Evolutionary conservation across 2,888 invertebrate genomes (phyloP), one percentile per base, ranked within the genome.

Genomic region (Lottia gigantea): DNA sequence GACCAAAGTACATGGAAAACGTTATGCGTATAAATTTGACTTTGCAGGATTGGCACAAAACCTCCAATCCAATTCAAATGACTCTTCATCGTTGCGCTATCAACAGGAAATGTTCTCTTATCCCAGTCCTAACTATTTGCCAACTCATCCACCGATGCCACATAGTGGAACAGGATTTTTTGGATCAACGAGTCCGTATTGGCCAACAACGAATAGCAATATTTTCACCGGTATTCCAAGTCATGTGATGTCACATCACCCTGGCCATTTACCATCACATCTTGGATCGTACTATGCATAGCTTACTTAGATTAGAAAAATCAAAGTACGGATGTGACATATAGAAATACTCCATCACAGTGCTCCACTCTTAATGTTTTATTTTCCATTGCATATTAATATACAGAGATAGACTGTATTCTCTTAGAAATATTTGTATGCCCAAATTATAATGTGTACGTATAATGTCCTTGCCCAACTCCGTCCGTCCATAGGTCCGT

Each of bases 1-100:
- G 97, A 96, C 94, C 77, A 98, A 98, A 91, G 97, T 98, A 12
- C 97, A 97, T 88, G 97, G 97, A 70, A 98, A 97, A 89, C 91
- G 98, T 0, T 96, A 97, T 90, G 96, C 96, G 64, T 96, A 97
- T 91, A 95, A 95, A 89, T 99, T 98, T 90, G 97, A 97, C 90
- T 98, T 98, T 90, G 94, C 95, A 85, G 96, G 96, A 6, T 90
- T 97, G 85, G 94, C 95, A 91, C 94, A 95, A 68, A 86, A 85
- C 26, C 83, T 87, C 76, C 88, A 88, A 72, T 84, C 90, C 95
- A 96, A 90, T 95, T 96, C 83, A 0, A 77, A 81, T 78, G 97
- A 97, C 89, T 95, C 97, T 62, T 93, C 95, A 82, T 92, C 93
- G 70, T 97, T 97, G 91, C 96, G 97, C 90, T 97, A 97, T 91